Percentiles rank a stretch among this genome's conserved stretches.
Evolutionary conservation across 1,140 invertebrate species (phyloP).

Genomic region (Goniozus legneri): DNA sequence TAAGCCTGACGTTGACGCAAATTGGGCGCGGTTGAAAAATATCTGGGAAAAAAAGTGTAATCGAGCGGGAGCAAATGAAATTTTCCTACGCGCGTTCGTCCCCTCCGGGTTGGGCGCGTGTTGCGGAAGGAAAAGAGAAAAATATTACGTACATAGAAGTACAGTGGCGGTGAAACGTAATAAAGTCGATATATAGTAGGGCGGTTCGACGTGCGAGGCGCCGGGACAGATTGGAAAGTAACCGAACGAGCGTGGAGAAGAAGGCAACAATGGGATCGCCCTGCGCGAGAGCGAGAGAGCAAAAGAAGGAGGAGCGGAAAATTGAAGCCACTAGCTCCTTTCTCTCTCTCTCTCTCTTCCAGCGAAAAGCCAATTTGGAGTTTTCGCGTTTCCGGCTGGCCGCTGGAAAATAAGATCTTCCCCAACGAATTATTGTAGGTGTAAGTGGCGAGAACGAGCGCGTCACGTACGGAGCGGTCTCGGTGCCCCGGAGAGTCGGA

Average conservation of each 20-base stretch:
- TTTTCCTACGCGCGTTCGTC: neutral
- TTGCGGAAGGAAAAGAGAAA: neutral
- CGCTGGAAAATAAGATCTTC: slow-evolving; percentile 27
- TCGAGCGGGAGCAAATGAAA: neutral
- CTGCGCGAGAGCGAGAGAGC: slow-evolving; percentile 5
- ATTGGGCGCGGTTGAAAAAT: neutral
- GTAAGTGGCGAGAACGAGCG: too few species aligned
- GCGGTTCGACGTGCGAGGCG: too few species aligned
- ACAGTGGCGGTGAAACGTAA: slow-evolving; percentile 16
- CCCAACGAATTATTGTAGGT: too few species aligned
- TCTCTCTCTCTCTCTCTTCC: too few species aligned
- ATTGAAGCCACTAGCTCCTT: neutral
- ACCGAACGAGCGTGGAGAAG: slow-evolving; percentile 9
- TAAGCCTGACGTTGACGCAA: neutral
- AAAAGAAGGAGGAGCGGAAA: slow-evolving; percentile 1
- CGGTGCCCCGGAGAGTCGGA: too few species aligned
- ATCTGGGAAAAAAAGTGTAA: neutral
- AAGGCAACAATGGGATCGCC: slow-evolving; percentile 11
- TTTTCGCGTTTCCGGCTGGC: too few species aligned
- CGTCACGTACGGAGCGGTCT: too few species aligned
- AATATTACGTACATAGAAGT: neutral
- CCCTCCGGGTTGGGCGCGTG: neutral
- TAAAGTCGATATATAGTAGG: slow-evolving; percentile 30
- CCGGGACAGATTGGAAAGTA: slow-evolving; percentile 24
- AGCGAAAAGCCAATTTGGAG: slow-evolving; percentile 26